Evolutionary conservation across 2,113 vertebrate genomes (phyloP).

Genomic region (Leptodactylus fuscus): DNA sequence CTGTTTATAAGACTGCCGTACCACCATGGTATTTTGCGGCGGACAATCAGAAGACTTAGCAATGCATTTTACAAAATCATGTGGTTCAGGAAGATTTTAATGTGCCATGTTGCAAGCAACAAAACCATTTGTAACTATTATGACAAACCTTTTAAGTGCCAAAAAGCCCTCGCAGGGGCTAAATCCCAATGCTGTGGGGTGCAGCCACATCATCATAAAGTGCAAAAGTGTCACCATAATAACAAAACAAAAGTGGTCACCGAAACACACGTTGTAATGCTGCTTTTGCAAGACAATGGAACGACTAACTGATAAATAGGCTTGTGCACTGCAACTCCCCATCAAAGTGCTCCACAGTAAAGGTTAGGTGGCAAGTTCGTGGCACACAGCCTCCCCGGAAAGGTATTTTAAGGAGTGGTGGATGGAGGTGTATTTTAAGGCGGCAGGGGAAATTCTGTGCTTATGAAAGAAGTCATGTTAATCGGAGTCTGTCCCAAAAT

Average conservation of each 20-base stretch:
- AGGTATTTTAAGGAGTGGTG: neutral
- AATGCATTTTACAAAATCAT: neutral
- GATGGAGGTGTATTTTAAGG: slow-evolving; percentile 28
- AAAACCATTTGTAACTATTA: slow-evolving; percentile 24
- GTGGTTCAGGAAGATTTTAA: slow-evolving; percentile 30
- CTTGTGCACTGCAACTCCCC: slow-evolving; percentile 13
- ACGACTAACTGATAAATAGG: neutral
- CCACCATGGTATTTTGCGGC: no score
- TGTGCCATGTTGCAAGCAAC: slow-evolving; percentile 23
- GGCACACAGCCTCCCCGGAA: neutral
- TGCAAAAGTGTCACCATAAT: slow-evolving; percentile 52
- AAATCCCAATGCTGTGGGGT: slow-evolving; percentile 39
- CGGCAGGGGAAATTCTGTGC: slow-evolving; percentile 41
- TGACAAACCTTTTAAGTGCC: slow-evolving; percentile 30
- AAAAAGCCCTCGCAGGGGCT: slow-evolving; percentile 1
- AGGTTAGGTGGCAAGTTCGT: neutral
- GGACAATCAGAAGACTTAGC: neutral
- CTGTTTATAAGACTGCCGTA: no score
- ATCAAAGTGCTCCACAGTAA: slow-evolving; percentile 23
- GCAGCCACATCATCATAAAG: slow-evolving; percentile 51
- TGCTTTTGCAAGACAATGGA: neutral
- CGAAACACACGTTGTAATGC: slow-evolving; percentile 4
- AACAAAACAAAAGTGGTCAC: slow-evolving; percentile 29
- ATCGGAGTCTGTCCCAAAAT: slow-evolving; percentile 8
- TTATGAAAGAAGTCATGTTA: slow-evolving; percentile 34